These are phyloP conservation scores for Chelonia mydas DNA, from an alignment of 2,797 vertebrate genomes.

Conservation along the genomic window DNA sequence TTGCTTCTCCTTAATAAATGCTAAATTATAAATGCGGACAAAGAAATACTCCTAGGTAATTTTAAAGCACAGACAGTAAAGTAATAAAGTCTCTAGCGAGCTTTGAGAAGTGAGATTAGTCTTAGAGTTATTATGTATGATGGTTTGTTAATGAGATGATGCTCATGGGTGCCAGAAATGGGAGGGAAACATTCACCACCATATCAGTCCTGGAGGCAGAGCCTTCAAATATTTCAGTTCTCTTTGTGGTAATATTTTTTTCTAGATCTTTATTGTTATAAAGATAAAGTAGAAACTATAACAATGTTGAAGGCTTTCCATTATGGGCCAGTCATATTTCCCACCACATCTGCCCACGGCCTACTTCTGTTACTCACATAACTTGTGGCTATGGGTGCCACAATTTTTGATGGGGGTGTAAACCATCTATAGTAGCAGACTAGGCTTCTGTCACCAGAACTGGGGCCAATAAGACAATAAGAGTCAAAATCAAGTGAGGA, in stretches of 20 bases:
- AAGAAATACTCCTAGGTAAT: background rate
- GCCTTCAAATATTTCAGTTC: background rate
- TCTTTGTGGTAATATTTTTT: background rate
- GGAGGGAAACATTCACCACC: background rate
- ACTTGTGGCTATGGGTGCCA: background rate
- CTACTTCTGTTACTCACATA: background rate
- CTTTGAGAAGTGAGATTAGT: constrained; percentile 10
- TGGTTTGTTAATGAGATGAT: background rate
- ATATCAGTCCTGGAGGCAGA: background rate
- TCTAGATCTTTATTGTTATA: background rate
- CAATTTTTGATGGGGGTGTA: background rate
- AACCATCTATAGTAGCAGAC: background rate
- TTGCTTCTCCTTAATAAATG: constrained; percentile 35
- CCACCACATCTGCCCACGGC: background rate
- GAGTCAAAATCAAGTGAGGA: background rate
- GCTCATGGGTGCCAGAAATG: background rate
- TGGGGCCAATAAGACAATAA: too few species aligned
- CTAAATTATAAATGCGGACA: background rate
- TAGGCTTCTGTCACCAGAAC: background rate
- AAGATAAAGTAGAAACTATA: background rate
- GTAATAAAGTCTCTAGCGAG: background rate
- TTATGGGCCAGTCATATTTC: background rate
- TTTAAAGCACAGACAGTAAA: constrained; percentile 12
- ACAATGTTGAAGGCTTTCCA: background rate
- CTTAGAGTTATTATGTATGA: constrained; percentile 8